A percentile compares a stretch with the other conserved stretches of the same genome.
phyloP scores from a whole-genome alignment of 2,888 invertebrate species.

The Elegia similella region DNA sequence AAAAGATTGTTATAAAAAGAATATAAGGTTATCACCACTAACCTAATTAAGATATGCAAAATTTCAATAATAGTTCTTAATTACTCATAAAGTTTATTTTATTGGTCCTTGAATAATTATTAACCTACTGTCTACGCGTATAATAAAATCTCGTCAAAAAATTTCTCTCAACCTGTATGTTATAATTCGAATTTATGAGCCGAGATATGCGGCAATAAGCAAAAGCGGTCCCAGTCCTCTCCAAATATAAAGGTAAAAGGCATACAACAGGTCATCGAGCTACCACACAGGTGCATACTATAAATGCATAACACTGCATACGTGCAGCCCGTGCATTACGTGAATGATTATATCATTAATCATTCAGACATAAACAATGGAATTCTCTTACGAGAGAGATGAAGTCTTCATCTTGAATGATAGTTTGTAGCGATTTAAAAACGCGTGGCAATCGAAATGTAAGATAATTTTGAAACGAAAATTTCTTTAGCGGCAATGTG shows the following conservation, averaged over 20 bases:
- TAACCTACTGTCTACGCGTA: neutral
- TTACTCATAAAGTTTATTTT: too few species aligned
- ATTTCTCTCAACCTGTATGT: neutral
- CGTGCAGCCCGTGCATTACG: slow-evolving; percentile 2
- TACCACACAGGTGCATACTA: neutral
- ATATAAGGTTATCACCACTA: too few species aligned
- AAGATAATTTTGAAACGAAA: too few species aligned
- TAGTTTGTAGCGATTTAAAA: neutral
- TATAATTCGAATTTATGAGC: neutral
- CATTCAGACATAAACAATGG: slow-evolving; percentile 8
- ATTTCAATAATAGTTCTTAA: too few species aligned
- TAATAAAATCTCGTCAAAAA: neutral
- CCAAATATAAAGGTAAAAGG: slow-evolving; percentile 1
- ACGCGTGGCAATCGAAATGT: neutral
- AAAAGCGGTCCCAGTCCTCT: neutral
- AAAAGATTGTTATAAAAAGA: too few species aligned
- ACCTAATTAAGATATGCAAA: too few species aligned
- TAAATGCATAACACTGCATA: neutral
- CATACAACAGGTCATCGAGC: neutral
- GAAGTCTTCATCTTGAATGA: neutral
- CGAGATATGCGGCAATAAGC: neutral
- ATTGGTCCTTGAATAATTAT: too few species aligned
- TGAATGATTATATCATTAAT: slow-evolving; percentile 13
- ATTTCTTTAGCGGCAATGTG: too few species aligned
- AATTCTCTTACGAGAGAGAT: slow-evolving; percentile 4